These are phyloP conservation scores for Thamnophis elegans DNA, from an alignment of 2,797 vertebrate species.

Conservation along the genomic window DNA sequence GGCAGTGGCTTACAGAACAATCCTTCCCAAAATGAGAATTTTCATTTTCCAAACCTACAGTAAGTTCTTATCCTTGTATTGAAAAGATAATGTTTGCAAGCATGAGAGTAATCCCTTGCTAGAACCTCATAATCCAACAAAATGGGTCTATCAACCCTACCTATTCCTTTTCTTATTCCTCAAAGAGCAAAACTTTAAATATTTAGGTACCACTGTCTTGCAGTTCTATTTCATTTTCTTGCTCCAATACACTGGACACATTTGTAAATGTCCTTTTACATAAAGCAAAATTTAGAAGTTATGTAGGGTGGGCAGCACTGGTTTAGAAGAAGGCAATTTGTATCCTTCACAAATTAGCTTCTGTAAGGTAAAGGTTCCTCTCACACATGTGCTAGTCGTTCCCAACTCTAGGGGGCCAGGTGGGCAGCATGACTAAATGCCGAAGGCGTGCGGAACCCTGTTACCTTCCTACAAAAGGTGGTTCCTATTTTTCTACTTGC, in stretches of 20 bases:
- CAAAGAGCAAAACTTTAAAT: not conserved
- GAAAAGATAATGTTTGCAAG: not conserved
- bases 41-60: not conserved
- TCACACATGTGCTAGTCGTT: too few relatives aligned
- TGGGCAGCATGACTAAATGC: too few relatives aligned
- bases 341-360: not conserved
- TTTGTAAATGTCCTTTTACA: not conserved
- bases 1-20: not conserved
- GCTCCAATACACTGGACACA: not conserved
- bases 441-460: too few relatives aligned
- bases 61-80: not conserved
- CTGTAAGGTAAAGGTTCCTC: not conserved
- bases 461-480: too few relatives aligned
- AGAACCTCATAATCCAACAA: not conserved
- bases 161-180: not conserved
- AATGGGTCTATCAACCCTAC: not conserved
- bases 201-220: not conserved
- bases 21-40: not conserved
- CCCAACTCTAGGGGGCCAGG: too few relatives aligned
- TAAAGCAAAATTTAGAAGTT: not conserved
- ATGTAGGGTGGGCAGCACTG: not conserved
- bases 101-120: not conserved
- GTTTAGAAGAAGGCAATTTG: not conserved
- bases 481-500: too few relatives aligned
- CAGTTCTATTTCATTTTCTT: not conserved